Evolutionary conservation across 2,113 vertebrate genomes (phyloP).

Genomic region (Sterna hirundo): DNA sequence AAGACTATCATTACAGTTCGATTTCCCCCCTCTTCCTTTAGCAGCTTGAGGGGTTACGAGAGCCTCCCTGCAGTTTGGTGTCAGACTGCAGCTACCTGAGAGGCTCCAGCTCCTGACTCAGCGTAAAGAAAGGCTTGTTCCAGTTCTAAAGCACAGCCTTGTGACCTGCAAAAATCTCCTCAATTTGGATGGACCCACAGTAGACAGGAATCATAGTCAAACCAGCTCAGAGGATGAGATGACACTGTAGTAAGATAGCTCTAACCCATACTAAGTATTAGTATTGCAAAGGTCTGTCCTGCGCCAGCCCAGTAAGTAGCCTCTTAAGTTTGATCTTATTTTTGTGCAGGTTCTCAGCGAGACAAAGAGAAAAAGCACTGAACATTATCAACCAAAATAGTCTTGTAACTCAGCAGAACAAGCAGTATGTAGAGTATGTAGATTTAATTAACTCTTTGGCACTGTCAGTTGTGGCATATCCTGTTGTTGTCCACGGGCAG

Average conservation of each 20-base stretch:
- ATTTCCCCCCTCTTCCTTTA: neutral
- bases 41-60: neutral
- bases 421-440: neutral
- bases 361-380: slow-evolving; percentile 4
- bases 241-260: neutral
- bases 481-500: neutral
- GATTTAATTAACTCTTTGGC: slow-evolving; percentile 59
- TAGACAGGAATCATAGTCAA: neutral
- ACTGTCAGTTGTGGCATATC: slow-evolving; percentile 10
- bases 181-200: neutral
- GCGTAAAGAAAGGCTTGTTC: neutral
- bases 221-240: neutral
- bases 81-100: neutral
- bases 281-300: neutral
- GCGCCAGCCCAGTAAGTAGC: neutral
- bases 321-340: neutral
- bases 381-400: neutral
- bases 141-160: neutral
- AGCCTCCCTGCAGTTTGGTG: neutral
- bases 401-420: slow-evolving; percentile 16
- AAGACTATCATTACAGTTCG: neutral
- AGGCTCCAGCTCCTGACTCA: neutral
- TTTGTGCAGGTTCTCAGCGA: neutral
- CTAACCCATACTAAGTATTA: neutral
- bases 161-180: neutral